A percentile compares a stretch with the other conserved stretches of the same genome.
Conservation (phyloP, 2,797 vertebrate genomes). For the Euphonia xanthogaster region DNA sequence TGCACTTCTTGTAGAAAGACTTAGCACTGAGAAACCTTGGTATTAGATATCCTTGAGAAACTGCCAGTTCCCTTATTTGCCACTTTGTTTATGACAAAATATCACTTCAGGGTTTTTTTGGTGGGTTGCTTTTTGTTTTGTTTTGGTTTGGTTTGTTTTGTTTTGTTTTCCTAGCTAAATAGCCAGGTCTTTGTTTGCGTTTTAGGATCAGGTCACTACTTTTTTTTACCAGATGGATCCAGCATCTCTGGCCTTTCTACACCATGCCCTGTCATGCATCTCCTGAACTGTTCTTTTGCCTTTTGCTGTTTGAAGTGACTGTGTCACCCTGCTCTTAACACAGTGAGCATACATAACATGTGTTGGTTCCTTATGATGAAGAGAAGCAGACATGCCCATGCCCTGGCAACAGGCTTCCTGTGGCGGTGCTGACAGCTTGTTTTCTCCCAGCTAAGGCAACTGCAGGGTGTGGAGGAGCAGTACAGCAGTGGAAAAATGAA, state of each 20-base stretch:
- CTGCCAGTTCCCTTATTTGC: not conserved
- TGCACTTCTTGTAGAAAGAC: not conserved
- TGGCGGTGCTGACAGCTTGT: accelerated
- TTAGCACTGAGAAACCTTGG: not conserved
- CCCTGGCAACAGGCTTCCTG: not conserved
- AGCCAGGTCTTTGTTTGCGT: not conserved
- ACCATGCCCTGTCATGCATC: not conserved
- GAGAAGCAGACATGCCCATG: not conserved
- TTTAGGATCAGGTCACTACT: not conserved
- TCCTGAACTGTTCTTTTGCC: not conserved
- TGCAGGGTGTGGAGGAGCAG: not conserved
- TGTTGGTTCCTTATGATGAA: not conserved
- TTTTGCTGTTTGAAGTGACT: not conserved
- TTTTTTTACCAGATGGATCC: not conserved
- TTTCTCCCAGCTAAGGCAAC: not conserved
- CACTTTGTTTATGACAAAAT: constrained; percentile 4
- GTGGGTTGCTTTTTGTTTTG: not conserved
- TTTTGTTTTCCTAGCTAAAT: not conserved
- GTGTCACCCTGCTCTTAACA: not conserved
- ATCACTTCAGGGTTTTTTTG: not conserved
- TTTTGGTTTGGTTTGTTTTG: not conserved
- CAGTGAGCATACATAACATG: not conserved
- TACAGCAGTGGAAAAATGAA: not conserved
- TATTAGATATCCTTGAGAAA: not conserved
- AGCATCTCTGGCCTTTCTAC: accelerated